A percentile compares a stretch with the other conserved stretches of the same genome.
Conservation (phyloP, 2,113 vertebrate species). For the Charadrius vociferus region DNA sequence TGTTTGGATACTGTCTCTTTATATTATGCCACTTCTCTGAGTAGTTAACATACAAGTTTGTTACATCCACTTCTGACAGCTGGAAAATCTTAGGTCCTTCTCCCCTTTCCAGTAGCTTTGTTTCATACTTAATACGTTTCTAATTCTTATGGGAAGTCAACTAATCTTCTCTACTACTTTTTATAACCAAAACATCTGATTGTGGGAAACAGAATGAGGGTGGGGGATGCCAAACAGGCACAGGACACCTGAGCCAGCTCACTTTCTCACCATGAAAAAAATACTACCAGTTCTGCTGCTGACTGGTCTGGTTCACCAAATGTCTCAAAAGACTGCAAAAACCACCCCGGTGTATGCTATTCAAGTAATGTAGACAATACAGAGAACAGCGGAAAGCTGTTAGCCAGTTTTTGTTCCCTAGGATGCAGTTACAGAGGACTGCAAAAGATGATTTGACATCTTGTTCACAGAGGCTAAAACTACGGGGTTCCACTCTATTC, state of each 20-base stretch:
- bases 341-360: rapidly evolving
- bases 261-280: background rate
- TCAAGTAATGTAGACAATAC: background rate
- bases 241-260: background rate
- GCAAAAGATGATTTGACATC: background rate
- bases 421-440: background rate
- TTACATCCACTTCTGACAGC: background rate
- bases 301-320: background rate
- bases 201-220: background rate
- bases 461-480: background rate
- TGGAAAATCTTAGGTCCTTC: background rate
- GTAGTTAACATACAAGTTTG: background rate
- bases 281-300: background rate
- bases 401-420: background rate
- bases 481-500: background rate
- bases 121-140: background rate
- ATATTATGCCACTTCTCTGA: background rate
- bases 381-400: background rate
- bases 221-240: background rate
- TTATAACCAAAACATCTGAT: background rate
- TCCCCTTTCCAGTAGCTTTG: background rate
- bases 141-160: background rate
- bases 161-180: background rate
- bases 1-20: background rate
- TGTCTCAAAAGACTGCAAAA: background rate